Conservation (phyloP, 2,113 vertebrate species). For the Accipiter cooperii region DNA sequence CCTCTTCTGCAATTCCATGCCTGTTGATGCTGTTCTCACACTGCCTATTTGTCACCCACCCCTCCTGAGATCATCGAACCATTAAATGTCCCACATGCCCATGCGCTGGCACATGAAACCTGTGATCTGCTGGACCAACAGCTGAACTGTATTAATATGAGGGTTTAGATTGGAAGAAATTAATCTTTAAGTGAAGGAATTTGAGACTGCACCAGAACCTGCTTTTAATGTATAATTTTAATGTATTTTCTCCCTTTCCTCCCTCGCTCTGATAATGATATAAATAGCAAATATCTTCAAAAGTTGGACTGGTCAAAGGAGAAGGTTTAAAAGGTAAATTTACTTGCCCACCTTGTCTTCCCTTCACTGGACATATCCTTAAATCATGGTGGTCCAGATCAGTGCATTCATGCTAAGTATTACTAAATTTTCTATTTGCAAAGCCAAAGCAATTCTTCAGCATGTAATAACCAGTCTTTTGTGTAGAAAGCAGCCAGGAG, state of each 20-base stretch:
- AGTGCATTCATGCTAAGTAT: background rate
- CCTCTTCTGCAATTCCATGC: background rate
- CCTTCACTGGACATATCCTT: background rate
- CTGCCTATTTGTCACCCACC: background rate
- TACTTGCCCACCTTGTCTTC: background rate
- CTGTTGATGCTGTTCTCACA: background rate
- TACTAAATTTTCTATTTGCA: background rate
- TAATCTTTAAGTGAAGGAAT: background rate
- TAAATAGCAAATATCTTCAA: background rate
- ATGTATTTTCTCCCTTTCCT: background rate
- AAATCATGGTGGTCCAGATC: background rate
- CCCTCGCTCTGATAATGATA: background rate
- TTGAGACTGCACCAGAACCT: background rate
- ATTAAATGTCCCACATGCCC: background rate
- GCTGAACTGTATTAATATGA: background rate
- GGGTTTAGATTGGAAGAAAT: background rate
- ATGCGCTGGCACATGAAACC: rapidly evolving
- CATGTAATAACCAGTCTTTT: background rate
- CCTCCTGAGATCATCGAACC: background rate
- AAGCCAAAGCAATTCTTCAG: background rate
- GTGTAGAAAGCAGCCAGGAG: background rate
- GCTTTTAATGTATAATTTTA: background rate
- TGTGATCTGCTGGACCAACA: background rate
- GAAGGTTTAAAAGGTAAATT: background rate
- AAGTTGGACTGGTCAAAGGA: background rate